Conservation (phyloP, 2,113 vertebrate species). For the Phyllostomus hastatus region DNA sequence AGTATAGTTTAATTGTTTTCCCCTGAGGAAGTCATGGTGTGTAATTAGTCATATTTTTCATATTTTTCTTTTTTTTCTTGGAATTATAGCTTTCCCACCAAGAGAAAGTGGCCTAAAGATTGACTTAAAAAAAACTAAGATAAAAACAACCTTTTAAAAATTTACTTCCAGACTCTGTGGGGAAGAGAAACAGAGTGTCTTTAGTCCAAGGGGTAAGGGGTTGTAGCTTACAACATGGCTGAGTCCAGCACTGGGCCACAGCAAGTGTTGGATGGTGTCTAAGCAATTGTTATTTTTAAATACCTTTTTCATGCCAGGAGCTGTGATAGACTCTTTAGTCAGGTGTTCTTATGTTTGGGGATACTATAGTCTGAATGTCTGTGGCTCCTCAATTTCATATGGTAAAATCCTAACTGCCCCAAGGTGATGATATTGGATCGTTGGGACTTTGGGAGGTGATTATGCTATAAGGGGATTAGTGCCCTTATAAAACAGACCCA, state of each 20-base stretch:
- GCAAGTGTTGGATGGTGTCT: background rate
- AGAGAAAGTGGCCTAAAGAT: background rate
- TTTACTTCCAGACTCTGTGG: background rate
- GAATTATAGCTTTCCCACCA: background rate
- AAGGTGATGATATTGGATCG: background rate
- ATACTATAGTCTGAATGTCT: background rate
- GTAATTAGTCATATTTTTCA: slow-evolving; percentile 27
- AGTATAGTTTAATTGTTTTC: slow-evolving; percentile 9
- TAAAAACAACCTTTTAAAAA: background rate
- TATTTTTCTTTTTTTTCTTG: background rate
- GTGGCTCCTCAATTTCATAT: background rate
- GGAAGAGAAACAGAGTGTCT: background rate
- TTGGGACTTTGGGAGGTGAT: background rate
- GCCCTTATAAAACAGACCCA: background rate
- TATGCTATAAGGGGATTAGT: background rate
- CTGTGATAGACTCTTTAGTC: background rate
- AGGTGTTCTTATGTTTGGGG: background rate
- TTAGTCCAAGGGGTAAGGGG: background rate
- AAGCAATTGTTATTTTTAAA: background rate
- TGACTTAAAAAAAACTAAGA: background rate
- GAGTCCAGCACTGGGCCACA: background rate
- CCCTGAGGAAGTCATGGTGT: background rate
- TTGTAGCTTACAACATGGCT: background rate
- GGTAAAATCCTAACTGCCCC: background rate
- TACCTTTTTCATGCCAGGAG: background rate